These are phyloP conservation scores for Lochmaea capreae DNA, from an alignment of 2,888 invertebrate genomes.

Conservation along the genomic window DNA sequence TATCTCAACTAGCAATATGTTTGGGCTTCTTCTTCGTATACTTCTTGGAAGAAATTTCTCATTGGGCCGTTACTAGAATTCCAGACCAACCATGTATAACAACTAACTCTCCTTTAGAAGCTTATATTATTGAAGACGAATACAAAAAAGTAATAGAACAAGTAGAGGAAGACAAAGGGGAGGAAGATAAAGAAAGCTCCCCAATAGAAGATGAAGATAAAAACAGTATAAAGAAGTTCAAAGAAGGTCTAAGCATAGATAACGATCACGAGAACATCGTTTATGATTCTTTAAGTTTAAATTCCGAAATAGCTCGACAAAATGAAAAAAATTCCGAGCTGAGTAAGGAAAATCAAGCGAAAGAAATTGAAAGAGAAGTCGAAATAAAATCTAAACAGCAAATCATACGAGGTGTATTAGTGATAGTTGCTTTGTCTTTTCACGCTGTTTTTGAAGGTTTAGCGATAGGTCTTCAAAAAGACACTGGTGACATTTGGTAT, in stretches of 20 bases:
- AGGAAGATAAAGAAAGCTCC: constrained; percentile 30
- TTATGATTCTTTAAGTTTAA: constrained; percentile 46
- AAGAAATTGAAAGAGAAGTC: constrained; percentile 28
- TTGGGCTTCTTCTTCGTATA: constrained; percentile 70
- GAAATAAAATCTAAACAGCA: constrained; percentile 58
- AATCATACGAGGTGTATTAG: constrained; percentile 63
- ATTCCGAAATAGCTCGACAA: constrained; percentile 44
- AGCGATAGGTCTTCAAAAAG: constrained; percentile 67
- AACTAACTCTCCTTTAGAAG: constrained; percentile 20
- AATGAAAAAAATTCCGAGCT: constrained; percentile 27
- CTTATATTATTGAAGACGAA: constrained; percentile 46
- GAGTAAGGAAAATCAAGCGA: constrained; percentile 31
- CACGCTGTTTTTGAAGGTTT: constrained; percentile 70
- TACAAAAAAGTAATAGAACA: constrained; percentile 39
- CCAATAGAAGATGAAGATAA: constrained; percentile 36
- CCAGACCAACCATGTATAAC: constrained; percentile 49
- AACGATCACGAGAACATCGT: constrained; percentile 41
- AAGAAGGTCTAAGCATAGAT: constrained; percentile 38
- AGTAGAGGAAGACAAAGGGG: constrained; percentile 26
- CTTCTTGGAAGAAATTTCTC: constrained; percentile 68
- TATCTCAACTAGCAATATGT: constrained; percentile 68
- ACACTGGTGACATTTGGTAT: constrained; percentile 66
- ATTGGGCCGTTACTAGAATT: constrained; percentile 59
- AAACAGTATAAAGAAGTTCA: constrained; percentile 23
- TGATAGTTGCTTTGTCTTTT: constrained; percentile 67